Evolutionary conservation across 2,797 vertebrate species (phyloP).

Genomic region (Crenichthys baileyi): DNA sequence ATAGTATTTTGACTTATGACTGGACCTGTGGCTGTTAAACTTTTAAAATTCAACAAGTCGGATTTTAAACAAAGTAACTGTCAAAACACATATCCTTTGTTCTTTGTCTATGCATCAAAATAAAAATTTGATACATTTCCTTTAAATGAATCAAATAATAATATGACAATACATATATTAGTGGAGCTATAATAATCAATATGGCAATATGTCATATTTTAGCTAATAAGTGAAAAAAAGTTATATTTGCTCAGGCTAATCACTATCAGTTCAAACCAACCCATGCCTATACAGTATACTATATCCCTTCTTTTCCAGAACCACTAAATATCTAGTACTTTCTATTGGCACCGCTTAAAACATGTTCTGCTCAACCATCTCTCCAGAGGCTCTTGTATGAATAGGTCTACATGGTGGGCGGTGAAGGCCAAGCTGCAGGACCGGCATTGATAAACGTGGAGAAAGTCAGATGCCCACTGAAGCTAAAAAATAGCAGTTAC

Average conservation of each 20-base stretch:
- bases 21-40: background rate
- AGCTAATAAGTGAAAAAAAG: background rate
- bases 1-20: background rate
- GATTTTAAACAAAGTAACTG: background rate
- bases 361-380: constrained; percentile 26
- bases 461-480: constrained; percentile 31
- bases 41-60: too few species aligned
- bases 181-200: background rate
- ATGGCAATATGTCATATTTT: background rate
- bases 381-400: constrained; percentile 33
- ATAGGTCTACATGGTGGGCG: constrained; percentile 24
- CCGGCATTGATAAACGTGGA: constrained; percentile 43
- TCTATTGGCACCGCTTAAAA: constrained; percentile 21
- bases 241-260: background rate
- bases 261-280: background rate
- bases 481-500: constrained; percentile 50
- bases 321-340: background rate
- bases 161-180: background rate
- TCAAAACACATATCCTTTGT: background rate
- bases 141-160: background rate
- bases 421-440: constrained; percentile 25
- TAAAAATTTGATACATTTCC: background rate
- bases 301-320: background rate
- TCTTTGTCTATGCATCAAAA: background rate
- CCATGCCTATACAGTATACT: background rate